Base-by-base conservation (phyloP, 2,113 vertebrate genomes). In the Hirundichthys speculiger region DNA sequence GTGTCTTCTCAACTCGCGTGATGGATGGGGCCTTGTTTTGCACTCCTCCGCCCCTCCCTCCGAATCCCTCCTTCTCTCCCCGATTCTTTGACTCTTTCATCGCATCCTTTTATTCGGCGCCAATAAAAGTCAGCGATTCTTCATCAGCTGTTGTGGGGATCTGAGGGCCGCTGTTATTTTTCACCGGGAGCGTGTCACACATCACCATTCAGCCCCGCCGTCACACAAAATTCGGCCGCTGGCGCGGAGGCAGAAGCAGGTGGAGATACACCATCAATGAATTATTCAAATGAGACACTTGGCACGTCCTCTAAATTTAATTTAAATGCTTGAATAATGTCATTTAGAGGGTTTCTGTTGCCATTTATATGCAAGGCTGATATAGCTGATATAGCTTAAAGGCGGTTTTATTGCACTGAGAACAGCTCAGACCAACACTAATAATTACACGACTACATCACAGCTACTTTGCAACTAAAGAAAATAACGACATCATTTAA, bases 101-200 rank as follows among this genome's bases (percentile, higher is more conserved):
- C 79, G 20, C 86, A 74, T 91, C 89, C 91, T 90, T 93, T 93
- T 92, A 87, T 92, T 83, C 58, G 7, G 79, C 84, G 76, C 90
- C 90, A 93, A 93, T 93, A 93, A 93, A 93, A 93, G 92, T 93
- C 92, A 93, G 86, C 58, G 87, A 93, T 92, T 91, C 90, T 91
- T 91, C 90, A 91, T 89, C 86, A 79, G 87, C 86, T 80, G 82
- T 92, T 90, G 90, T 90, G 88, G 67, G 75, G 85, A 90, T 90
- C 89, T 90, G 84, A 88, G 80, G 81, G 82, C 82, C 65, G 71
- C 86, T 86, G 87, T 83, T 86, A 88, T 87, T 89, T 87, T 88
- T 90, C 84, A 87, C 86, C 80, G 75, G 88, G 88, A 91, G 89
- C 80, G 90, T 91, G 92, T 92, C 86, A 89, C 87, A 86, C 84